Base-by-base conservation (phyloP, 2,113 vertebrate species). In the Phoenicopterus ruber region DNA sequence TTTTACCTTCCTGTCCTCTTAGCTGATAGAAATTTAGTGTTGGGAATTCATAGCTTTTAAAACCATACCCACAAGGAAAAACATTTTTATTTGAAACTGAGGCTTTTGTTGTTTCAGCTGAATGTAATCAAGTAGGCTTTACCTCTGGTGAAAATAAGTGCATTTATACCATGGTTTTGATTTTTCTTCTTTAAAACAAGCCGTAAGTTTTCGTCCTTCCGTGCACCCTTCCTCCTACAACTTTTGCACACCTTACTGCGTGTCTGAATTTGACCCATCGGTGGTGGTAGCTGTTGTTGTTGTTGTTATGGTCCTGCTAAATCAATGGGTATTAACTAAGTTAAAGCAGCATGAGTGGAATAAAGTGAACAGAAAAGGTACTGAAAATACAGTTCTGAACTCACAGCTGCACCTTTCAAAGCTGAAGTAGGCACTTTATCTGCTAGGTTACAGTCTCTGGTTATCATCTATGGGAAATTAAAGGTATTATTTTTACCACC, bases 401-500 rank as follows among this genome's bases (percentile, higher is more conserved):
- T 95, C 84, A 57, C 40, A 79, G 70, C 62, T 93, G 73, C 52
- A 61, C 31, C 86, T 85, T 36, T 85, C 82, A 85, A 91, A 95
- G 87, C 93, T 93, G 78, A 95, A 91, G 70, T 6, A 90, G 81
- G 74, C 58, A 73, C 70, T 96, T 95, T 58, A 69, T 91, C 94
- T 96, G 50, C 81, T 80, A 44, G 70, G 73, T 80, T 93, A 82
- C 86, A 93, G 62, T 73, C 44, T 79, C 83, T 82, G 66, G 83
- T 91, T 96, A 80, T 95, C 84, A 77, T 85, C 96, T 82, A 16
- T 73, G 46, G 46, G 70, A 97, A 97, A 93, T 93, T 85, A 97
- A 95, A 97, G 84, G 66, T 91, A 80, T 92, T 95, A 80, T 91
- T 95, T 97, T 97, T 97, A 91, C 95, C 91, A 94, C 82, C 0